phyloP scores from a whole-genome alignment of 2,797 vertebrate species.

The Lepilemur ruficaudatus region DNA sequence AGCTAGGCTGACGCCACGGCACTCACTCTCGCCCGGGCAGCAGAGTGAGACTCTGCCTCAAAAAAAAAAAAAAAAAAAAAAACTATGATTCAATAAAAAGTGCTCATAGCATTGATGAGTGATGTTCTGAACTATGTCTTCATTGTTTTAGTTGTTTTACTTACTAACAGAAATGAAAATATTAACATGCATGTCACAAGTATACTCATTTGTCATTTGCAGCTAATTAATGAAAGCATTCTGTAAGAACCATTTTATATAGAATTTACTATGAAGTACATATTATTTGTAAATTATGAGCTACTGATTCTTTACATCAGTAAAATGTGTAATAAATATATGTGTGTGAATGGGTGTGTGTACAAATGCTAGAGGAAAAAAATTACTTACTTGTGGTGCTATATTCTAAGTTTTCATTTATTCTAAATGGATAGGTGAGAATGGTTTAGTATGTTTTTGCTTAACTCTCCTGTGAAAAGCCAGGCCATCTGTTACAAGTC shows the following conservation, averaged over 20 bases:
- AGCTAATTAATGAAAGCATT: not conserved
- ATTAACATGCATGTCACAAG: not conserved
- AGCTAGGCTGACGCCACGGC: too few species aligned
- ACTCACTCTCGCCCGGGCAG: too few species aligned
- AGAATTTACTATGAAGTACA: not conserved
- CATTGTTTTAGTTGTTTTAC: not conserved
- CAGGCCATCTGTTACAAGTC: not conserved
- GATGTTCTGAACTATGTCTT: not conserved
- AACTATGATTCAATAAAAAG: not conserved
- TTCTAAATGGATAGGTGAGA: constrained; percentile 53
- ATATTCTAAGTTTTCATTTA: constrained; percentile 59
- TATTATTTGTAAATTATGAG: not conserved
- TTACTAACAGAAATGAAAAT: not conserved
- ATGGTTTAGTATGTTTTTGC: not conserved
- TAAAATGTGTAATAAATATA: not conserved
- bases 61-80: not conserved
- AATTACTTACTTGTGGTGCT: constrained; percentile 67
- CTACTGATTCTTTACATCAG: not conserved
- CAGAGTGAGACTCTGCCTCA: too few species aligned
- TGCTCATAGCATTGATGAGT: not conserved
- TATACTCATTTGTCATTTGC: not conserved
- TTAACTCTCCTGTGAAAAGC: constrained; percentile 49
- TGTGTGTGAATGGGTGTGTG: not conserved
- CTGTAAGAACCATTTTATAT: not conserved
- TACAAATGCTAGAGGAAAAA: constrained; percentile 39